Conservation (phyloP, 2,888 invertebrate genomes). For the Willowsia nigromaculata region DNA sequence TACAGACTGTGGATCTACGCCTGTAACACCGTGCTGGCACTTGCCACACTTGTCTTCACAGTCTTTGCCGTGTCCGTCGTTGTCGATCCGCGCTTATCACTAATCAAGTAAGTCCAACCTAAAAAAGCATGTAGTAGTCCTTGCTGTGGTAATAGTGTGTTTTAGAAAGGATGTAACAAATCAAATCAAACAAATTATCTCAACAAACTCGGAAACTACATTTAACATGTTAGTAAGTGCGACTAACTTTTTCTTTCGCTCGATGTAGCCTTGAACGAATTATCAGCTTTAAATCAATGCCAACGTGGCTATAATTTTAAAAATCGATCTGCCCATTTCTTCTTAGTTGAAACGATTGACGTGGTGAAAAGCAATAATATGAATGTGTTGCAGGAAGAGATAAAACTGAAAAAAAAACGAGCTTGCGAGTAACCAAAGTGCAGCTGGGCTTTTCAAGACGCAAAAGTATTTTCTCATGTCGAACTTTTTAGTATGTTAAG, state of each 20-base stretch:
- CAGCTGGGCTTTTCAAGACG: not conserved
- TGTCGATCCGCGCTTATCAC: constrained; percentile 81
- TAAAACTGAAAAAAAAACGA: not conserved
- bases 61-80: constrained; percentile 85
- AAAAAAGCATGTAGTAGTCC: not conserved
- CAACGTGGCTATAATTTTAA: not conserved
- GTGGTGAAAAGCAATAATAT: not conserved
- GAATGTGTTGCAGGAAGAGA: not conserved
- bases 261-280: not conserved
- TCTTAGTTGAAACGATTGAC: not conserved
- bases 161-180: not conserved
- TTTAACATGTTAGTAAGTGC: not conserved
- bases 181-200: constrained; percentile 29
- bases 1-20: constrained; percentile 93
- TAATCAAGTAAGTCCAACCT: constrained; percentile 81
- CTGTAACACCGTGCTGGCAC: constrained; percentile 91
- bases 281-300: not conserved
- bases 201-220: not conserved
- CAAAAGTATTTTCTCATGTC: not conserved
- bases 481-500: not conserved
- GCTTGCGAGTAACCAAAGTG: not conserved
- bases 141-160: not conserved
- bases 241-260: not conserved
- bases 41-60: constrained; percentile 90
- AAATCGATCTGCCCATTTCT: not conserved